Base-by-base conservation (phyloP, 2,113 vertebrate species). In the Muntiacus muntjak region DNA sequence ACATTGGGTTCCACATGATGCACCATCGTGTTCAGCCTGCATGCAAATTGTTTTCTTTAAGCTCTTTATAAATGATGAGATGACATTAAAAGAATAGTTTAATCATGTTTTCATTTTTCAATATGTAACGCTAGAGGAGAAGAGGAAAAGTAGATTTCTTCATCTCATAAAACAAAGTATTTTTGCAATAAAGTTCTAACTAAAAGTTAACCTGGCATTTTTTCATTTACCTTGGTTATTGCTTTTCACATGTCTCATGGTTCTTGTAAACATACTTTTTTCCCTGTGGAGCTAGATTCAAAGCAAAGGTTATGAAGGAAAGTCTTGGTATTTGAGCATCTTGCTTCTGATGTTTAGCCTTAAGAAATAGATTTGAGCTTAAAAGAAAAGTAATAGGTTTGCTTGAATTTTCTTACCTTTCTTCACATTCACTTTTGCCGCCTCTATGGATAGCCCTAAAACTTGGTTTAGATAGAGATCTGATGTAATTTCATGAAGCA, bases 191-290 rank as follows among this genome's bases (percentile, higher is more conserved):
- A 98, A 99, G 98, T 97, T 98, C 98, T 98, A 98, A 97, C 98
- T 98, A 97, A 98, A 94, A 93, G 97, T 97, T 97, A 95, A 98
- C 90, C 95, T 25, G 45, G 90, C 1, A 0, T 87, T 97, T 97
- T 98, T 98, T 97, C 97, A 98, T 98, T 98, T 98, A 97, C 95
- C 97, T 96, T 97, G 64, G 97, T 95, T 98, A 88, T 33, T 98
- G 98, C 98, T 98, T 98, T 98, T 98, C 98, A 97, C 97, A 5
- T 84, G 98, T 93, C 93, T 89, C 43, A 0, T 98, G 97, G 83
- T 98, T 98, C 98, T 98, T 97, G 98, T 97, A 98, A 98, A 97
- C 98, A 91, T 93, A 91, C 92, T 93, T 98, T 94, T 98, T 97
- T 97, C 97, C 98, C 97, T 97, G 97, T 98, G 98, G 98, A 98